Base-by-base conservation (phyloP, 2,113 vertebrate species). In the Ceuthmochares aereus region DNA sequence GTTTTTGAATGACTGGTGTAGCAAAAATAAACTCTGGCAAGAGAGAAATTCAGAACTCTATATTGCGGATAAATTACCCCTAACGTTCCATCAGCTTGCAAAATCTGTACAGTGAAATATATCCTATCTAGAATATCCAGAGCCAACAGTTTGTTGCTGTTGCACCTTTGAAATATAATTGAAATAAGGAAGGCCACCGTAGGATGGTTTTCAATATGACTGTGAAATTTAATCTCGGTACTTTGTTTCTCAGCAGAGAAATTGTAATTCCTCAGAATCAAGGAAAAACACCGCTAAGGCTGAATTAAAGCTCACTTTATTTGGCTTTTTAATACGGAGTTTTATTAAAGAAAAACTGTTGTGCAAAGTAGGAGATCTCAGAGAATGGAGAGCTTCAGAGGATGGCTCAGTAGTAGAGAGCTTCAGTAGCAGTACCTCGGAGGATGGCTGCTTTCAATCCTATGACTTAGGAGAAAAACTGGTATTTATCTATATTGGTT, bases 1-100 rank as follows among this genome's bases (percentile, higher is more conserved):
- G 49, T 19, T 89, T 93, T 93, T 56, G 42, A 96, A 85, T 73
- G 26, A 62, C n/a, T 74, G 4, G 4, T 64, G 26, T 64, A 55
- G 37, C 63, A 90, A 90, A 93, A 95, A 85, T 49, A 27, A 90
- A 84, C 27, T 58, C 67, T 73, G 15, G 21, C 81, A 93, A 90
- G 45, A 59, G 32, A 85, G 9, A 68, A 89, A 80, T 58, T 77
- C 55, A 86, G 42, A 63, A 54, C 13, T 62, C n/a, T 20, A 2
- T 72, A n/a, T 37, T 64, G 29, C n/a, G 64, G 73, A 64, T 84
- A 70, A 92, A 27, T n/a, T 73, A 72, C 56, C 13, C 11, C 12
- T 37, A 76, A 40, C 32, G 16, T 84, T 84, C 18, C 17, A 74
- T 72, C 30, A 52, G 14, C 32, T 58, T 80, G 18, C 15, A 91